These are phyloP conservation scores for Amblyjoppa fuscipennis DNA, from an alignment of 2,888 invertebrate species.

Conservation along the genomic window DNA sequence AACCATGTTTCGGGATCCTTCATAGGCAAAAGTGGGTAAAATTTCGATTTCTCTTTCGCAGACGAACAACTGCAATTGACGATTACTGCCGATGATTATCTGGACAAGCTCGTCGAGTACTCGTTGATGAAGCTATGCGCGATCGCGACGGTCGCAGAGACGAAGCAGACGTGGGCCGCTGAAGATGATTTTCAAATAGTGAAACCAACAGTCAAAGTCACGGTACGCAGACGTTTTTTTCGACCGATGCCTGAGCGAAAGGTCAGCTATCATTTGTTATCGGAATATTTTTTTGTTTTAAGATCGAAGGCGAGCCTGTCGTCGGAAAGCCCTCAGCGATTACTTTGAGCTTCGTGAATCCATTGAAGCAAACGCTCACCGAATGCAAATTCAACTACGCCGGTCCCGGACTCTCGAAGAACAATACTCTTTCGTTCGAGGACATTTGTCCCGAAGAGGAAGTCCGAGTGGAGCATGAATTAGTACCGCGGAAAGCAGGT, in stretches of 20 bases:
- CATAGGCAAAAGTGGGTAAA: too few species aligned
- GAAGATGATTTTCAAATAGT: slow-evolving; percentile 93
- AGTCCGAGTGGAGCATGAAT: slow-evolving; percentile 87
- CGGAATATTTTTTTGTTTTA: slow-evolving; percentile 75
- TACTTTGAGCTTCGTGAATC: slow-evolving; percentile 89
- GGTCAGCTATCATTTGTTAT: slow-evolving; percentile 22
- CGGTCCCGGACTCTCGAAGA: slow-evolving; percentile 89
- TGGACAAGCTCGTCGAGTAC: slow-evolving; percentile 93
- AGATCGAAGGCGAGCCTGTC: slow-evolving; percentile 88
- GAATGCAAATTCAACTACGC: slow-evolving; percentile 90
- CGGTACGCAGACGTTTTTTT: slow-evolving; percentile 85
- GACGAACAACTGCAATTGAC: slow-evolving; percentile 87
- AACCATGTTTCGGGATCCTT: too few species aligned
- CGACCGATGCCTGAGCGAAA: slow-evolving; percentile 34
- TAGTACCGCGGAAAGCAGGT: slow-evolving; percentile 89
- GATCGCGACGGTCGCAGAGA: slow-evolving; percentile 92
- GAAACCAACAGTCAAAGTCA: slow-evolving; percentile 90
- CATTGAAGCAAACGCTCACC: slow-evolving; percentile 88
- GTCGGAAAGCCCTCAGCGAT: slow-evolving; percentile 87
- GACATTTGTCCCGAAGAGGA: slow-evolving; percentile 87
- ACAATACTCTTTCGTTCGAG: slow-evolving; percentile 87
- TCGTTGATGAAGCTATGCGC: slow-evolving; percentile 92
- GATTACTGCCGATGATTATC: slow-evolving; percentile 90
- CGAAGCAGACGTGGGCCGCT: slow-evolving; percentile 93
- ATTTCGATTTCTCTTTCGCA: slow-evolving; percentile 74